Evolutionary conservation across 2,888 invertebrate genomes (phyloP).

Genomic region (Brachypalpus laphriformis): DNA sequence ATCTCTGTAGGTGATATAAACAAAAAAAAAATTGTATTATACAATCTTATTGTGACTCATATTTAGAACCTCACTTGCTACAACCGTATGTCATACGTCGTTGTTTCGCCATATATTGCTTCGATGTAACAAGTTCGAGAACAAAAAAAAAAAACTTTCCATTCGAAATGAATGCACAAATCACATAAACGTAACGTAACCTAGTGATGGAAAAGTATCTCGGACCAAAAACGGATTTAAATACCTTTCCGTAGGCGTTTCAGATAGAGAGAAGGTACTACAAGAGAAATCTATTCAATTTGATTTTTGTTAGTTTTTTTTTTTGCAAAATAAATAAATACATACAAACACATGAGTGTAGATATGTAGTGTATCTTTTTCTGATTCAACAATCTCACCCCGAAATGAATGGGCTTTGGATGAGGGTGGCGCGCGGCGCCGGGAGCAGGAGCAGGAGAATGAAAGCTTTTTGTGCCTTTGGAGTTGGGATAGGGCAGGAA

Average conservation of each 20-base stretch:
- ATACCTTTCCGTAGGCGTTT: slow-evolving; percentile 12
- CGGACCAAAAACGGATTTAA: not conserved
- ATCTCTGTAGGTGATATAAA: not conserved
- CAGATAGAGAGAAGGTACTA: not conserved
- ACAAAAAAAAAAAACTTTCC: slow-evolving; percentile 20
- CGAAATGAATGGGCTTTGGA: not conserved
- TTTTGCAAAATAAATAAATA: slow-evolving; percentile 43
- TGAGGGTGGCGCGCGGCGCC: not conserved
- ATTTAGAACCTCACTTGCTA: slow-evolving; percentile 14
- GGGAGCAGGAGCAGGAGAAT: slow-evolving; percentile 4
- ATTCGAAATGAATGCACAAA: slow-evolving; percentile 11
- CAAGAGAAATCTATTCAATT: not conserved
- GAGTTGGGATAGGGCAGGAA: slow-evolving; percentile 64
- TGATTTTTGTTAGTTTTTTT: no score
- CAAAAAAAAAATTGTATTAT: slow-evolving; percentile 7
- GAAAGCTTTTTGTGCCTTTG: slow-evolving; percentile 37
- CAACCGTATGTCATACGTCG: not conserved
- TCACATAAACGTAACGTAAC: slow-evolving; percentile 24
- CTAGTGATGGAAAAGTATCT: slow-evolving; percentile 32
- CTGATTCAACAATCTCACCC: slow-evolving; percentile 35
- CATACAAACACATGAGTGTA: slow-evolving; percentile 6
- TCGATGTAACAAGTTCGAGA: slow-evolving; percentile 9
- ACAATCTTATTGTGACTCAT: slow-evolving; percentile 26
- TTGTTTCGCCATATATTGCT: not conserved
- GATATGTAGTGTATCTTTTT: not conserved